phyloP scores from a whole-genome alignment of 2,113 vertebrate species.

The Polypterus bichir region DNA sequence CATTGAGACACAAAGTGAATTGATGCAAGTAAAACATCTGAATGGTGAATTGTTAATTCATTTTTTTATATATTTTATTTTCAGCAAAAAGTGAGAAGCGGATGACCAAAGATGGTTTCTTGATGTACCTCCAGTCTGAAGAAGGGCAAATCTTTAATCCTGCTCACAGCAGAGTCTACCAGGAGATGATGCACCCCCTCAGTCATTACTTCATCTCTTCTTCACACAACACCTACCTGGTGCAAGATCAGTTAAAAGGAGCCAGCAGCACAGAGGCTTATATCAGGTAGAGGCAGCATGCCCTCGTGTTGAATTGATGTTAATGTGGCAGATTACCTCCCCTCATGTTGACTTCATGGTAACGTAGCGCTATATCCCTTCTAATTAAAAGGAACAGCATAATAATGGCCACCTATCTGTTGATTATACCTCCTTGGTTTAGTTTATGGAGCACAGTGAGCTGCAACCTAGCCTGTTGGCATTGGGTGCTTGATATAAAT shows the following conservation, averaged over 20 bases:
- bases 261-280: slow-evolving; percentile 94
- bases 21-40: too few species aligned
- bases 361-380: too few species aligned
- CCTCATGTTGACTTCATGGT: too few species aligned
- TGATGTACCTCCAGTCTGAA: slow-evolving; percentile 70
- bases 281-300: slow-evolving; percentile 55
- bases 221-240: slow-evolving; percentile 91
- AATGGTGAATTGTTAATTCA: background rate
- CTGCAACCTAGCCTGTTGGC: too few species aligned
- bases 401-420: too few species aligned
- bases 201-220: slow-evolving; percentile 88
- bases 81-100: slow-evolving; percentile 60
- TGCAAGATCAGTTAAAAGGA: slow-evolving; percentile 83
- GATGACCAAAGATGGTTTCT: slow-evolving; percentile 88
- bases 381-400: too few species aligned
- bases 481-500: too few species aligned
- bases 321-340: too few species aligned
- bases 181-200: slow-evolving; percentile 89
- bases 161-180: slow-evolving; percentile 60
- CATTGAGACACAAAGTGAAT: too few species aligned
- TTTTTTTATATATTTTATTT: slow-evolving; percentile 2
- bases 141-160: slow-evolving; percentile 65
- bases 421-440: too few species aligned
- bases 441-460: too few species aligned
- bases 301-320: background rate